These are phyloP conservation scores for Tiliacea citrago DNA, from an alignment of 2,888 invertebrate genomes.

Conservation along the genomic window DNA sequence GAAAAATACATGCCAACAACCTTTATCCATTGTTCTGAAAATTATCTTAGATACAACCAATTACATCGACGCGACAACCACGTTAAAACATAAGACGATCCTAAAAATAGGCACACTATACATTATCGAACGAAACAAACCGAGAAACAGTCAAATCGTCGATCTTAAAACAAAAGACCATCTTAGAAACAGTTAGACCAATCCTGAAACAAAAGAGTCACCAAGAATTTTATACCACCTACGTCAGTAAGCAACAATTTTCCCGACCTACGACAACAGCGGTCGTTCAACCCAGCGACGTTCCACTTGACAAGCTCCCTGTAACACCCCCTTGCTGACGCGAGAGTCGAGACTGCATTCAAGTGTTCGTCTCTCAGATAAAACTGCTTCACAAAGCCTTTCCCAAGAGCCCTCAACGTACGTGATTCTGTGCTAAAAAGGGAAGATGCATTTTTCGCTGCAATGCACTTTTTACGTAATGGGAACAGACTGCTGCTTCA, in stretches of 20 bases:
- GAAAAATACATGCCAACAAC: constrained; percentile 2
- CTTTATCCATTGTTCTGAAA: constrained; percentile 12
- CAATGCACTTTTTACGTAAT: constrained; percentile 56
- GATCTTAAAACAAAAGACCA: background rate
- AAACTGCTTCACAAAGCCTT: constrained; percentile 80
- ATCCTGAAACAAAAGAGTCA: background rate
- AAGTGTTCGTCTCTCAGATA: constrained; percentile 76
- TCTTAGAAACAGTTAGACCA: background rate
- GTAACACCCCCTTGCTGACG: constrained; percentile 69
- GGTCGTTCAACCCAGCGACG: constrained; percentile 68
- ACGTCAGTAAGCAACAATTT: constrained; percentile 46
- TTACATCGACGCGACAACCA: background rate
- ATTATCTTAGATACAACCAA: background rate
- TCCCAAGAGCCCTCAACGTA: constrained; percentile 77
- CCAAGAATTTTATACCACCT: background rate
- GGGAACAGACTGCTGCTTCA: constrained; percentile 52
- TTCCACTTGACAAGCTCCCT: constrained; percentile 62
- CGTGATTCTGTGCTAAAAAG: constrained; percentile 83
- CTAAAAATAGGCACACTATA: background rate
- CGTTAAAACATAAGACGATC: background rate
- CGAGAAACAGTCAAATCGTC: background rate
- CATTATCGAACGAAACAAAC: background rate
- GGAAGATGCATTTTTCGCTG: constrained; percentile 74
- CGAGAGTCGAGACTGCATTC: constrained; percentile 69
- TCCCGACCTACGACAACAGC: constrained; percentile 69